Base-by-base conservation (phyloP, 23 tunicate species). In the Styela clava region DNA sequence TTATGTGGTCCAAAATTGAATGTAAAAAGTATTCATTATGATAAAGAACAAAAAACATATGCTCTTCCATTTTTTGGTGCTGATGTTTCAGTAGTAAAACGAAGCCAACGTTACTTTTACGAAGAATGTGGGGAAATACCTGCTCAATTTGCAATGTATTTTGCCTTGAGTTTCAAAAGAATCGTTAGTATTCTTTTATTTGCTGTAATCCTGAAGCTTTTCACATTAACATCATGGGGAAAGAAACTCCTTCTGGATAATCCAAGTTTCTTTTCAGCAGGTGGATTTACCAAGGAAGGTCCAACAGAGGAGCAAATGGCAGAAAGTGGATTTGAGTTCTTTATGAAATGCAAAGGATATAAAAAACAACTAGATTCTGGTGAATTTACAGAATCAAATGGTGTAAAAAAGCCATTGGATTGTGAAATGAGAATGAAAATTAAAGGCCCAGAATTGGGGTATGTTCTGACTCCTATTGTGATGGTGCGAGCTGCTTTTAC, bases 371-470 rank as follows among this genome's bases (percentile, higher is more conserved):
- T 16, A 20, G 63, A 74, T 9, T 25, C 22, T 81, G 69, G 44
- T 0, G 71, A 64, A 2, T 72, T 64, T 44, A 32, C 72, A 9
- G 35, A 33, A 19, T 32, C 24, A 24, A 28, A 24, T 24, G 32
- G 78, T 16, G 83, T 79, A 0, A 74, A 79, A 69, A 81, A 79
- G 16, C 70, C 69, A 32, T 31, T n/a, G 28, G 85, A 89, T 69
- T 74, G 82, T 32, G 79, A 85, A 79, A 79, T 89, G 78, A 63
- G 52, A 28, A 84, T 86, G 9, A 36, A 79, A 76, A 86, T 95
- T 2, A 36, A 82, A 23, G 99, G 96, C 20, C 96, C 95, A 12
- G 99, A 95, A 63, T 69, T 95, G 20, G 99, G 99, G 21, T 95
- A 95, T 63, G 89, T 83, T 31, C 87, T 87, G 20, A 95, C 99